A percentile compares a stretch with the other conserved stretches of the same genome.
Conservation (phyloP, 2,888 invertebrate genomes). For the Zygothrica quintamaculata region DNA sequence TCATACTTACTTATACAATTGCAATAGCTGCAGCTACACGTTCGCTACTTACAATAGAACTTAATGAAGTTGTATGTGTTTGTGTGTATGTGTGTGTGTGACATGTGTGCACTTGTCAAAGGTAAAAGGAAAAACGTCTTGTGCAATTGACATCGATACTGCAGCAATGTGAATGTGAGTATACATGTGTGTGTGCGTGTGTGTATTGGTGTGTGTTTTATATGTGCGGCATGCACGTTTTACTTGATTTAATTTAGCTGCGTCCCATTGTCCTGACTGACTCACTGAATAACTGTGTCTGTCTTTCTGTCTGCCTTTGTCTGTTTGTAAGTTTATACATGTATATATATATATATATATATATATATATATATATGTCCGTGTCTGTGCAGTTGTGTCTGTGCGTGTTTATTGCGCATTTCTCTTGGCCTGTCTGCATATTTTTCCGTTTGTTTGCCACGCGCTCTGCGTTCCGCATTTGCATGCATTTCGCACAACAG, state of each 20-base stretch:
- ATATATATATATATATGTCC: constrained; percentile 16
- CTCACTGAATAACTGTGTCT: constrained; percentile 5
- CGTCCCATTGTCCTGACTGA: constrained; percentile 51
- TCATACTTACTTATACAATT: not conserved
- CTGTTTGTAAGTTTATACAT: constrained; percentile 4
- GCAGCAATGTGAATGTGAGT: constrained; percentile 18
- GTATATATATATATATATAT: constrained; percentile 19
- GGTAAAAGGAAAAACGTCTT: constrained; percentile 60
- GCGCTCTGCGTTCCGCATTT: constrained; percentile 67
- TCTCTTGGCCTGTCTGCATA: constrained; percentile 66
- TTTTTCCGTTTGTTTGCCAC: constrained; percentile 75
- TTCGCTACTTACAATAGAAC: constrained; percentile 61
- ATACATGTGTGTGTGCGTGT: constrained; percentile 9
- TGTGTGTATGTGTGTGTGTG: constrained; percentile 10
- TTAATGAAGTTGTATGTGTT: constrained; percentile 62
- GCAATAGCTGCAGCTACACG: constrained; percentile 9
- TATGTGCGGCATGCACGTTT: constrained; percentile 70
- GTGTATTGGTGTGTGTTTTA: constrained; percentile 13
- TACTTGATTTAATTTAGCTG: constrained; percentile 76
- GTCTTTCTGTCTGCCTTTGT: constrained; percentile 6
- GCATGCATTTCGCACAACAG: constrained; percentile 75
- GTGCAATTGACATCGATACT: constrained; percentile 69
- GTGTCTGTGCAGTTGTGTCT: constrained; percentile 27
- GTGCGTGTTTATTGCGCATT: constrained; percentile 76
- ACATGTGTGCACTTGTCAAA: constrained; percentile 56